A percentile compares a stretch with the other conserved stretches of the same genome.
Conservation (phyloP, 2,888 invertebrate genomes). For the Leptinotarsa peninsularis region DNA sequence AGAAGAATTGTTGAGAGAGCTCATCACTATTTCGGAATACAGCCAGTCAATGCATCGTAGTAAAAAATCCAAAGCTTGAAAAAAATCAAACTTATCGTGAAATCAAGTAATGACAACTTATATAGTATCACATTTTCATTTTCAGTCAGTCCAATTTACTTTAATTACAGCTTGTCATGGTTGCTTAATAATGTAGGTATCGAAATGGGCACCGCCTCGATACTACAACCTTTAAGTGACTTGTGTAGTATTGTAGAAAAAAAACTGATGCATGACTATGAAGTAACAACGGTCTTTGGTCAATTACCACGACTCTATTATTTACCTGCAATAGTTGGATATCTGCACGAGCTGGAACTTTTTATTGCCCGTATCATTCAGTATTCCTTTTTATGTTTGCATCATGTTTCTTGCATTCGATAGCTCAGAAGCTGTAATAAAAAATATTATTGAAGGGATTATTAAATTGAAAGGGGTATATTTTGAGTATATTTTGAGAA, state of each 20-base stretch:
- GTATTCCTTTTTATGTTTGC: not conserved
- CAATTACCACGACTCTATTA: conserved; percentile 12
- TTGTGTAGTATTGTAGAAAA: not conserved
- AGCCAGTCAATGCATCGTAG: no score
- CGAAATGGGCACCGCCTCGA: conserved; percentile 4
- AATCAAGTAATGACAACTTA: not conserved
- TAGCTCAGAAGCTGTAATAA: not conserved
- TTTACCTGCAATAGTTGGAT: not conserved
- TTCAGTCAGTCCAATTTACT: not conserved
- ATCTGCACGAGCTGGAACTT: not conserved
- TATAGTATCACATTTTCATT: not conserved
- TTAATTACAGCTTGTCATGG: not conserved
- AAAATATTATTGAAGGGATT: not conserved
- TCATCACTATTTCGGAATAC: no score
- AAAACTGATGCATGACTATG: conserved; percentile 14
- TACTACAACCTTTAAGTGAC: not conserved
- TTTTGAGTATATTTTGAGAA: no score
- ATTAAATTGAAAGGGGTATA: no score
- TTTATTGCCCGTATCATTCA: not conserved
- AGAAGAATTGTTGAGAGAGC: no score
- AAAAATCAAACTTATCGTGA: not conserved
- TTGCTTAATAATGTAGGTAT: conserved; percentile 1
- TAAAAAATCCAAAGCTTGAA: no score
- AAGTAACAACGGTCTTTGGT: conserved; percentile 7
- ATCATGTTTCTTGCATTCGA: not conserved